Conservation (phyloP, 2,888 invertebrate genomes). For the Hirudinaria manillensis region DNA sequence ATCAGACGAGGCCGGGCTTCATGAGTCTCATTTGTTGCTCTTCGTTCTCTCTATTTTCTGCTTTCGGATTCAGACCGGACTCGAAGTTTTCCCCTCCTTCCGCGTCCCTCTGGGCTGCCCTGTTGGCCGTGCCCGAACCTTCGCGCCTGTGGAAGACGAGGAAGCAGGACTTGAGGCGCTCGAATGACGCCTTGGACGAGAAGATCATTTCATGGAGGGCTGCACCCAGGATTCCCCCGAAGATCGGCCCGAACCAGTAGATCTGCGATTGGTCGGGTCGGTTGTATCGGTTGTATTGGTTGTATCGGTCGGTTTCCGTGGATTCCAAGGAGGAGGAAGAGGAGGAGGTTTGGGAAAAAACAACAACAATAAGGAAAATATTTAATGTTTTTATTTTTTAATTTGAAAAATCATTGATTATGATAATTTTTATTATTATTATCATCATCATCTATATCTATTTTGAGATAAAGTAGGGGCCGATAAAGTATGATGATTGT, state of each 20-base stretch:
- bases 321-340: no score
- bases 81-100: background rate
- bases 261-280: constrained; percentile 21
- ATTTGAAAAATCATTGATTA: no score
- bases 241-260: constrained; percentile 38
- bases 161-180: constrained; percentile 33
- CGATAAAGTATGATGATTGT: no score
- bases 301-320: background rate
- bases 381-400: no score
- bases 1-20: constrained; percentile 6
- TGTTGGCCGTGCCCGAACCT: background rate
- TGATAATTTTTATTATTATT: no score
- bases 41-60: constrained; percentile 20
- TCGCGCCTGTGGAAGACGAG: constrained; percentile 31
- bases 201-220: constrained; percentile 34
- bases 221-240: constrained; percentile 35
- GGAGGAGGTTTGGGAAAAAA: no score
- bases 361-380: no score
- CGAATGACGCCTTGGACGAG: constrained; percentile 34
- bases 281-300: background rate
- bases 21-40: background rate
- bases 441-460: no score
- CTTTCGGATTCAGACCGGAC: constrained; percentile 13
- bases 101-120: constrained; percentile 1
- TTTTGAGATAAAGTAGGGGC: no score